Evolutionary conservation across 2,888 invertebrate genomes (phyloP), one percentile per base, ranked within the genome.

Genomic region (Hanleya hanleyi): DNA sequence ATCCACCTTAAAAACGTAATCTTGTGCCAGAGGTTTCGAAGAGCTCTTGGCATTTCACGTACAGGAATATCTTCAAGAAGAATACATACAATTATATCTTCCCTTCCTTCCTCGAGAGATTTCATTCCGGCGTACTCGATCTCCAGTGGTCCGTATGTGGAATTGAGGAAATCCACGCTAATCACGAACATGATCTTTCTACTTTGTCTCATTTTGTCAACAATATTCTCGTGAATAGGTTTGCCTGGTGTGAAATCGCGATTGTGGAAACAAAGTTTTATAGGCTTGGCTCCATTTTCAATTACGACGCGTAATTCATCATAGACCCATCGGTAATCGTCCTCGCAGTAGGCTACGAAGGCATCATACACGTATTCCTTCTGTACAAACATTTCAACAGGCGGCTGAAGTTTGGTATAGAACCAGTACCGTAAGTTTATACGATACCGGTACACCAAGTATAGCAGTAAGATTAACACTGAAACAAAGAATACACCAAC

Each of bases 251-350:
- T n/a, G 32, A 67, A 67, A 47, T 67, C 67, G 26, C 67, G 38
- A 29, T 67, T 38, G 32, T 38, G 47, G n/a, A 47, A 26, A 41
- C 67, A 41, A 3, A 41, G 29, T 29, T 32, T 12, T 32, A 29
- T 15, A 36, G 15, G 22, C 5, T 12, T 4, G 15, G 22, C 32
- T n/a, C 29, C 67, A 2, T 67, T 47, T 32, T 67, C 67, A 18
- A 67, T 22, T 2, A 22, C 2, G 9, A 22, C 9, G 18, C 41
- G 38, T 36, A 67, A 47, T 15, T 3, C 22, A 2, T 36, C 32
- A 38, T 47, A 41, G 3, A 67, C 67, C 67, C 67, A 67, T 12
- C 41, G 18, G 32, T 38, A 41, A n/a, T 67, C 67, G 29, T 67
- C 32, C 3, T 67, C 22, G 41, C 32, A 41, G 32, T 41, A 67